phyloP scores from a whole-genome alignment of 2,797 vertebrate species.

The Cryptoblepharus egeriae region DNA sequence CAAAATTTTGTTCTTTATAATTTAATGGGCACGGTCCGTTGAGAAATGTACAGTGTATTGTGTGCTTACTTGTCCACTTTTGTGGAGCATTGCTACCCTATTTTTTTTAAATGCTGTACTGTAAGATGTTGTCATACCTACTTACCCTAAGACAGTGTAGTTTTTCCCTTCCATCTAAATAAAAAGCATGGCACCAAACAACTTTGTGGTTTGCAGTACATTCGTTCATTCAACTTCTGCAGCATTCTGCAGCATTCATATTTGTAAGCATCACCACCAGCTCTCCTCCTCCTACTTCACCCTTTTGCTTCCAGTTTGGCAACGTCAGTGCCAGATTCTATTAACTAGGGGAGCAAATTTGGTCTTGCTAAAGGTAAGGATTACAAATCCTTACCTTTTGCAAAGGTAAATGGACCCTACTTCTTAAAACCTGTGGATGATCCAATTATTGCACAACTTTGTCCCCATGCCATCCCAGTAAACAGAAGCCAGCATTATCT shows the following conservation, averaged over 20 bases:
- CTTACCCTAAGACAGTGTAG: conserved; percentile 78
- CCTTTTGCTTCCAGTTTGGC: neutral
- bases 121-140: conserved; percentile 82
- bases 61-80: conserved; percentile 80
- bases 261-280: neutral
- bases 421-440: too few species aligned
- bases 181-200: conserved; percentile 81
- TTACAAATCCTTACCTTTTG: too few species aligned
- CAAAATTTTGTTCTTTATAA: conserved; percentile 78
- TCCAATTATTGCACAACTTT: too few species aligned
- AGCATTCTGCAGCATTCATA: neutral
- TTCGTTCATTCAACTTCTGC: neutral
- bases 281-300: too few species aligned
- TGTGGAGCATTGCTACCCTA: conserved; percentile 76
- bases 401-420: too few species aligned
- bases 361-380: too few species aligned
- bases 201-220: neutral
- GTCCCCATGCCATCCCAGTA: too few species aligned
- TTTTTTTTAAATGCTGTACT: conserved; percentile 84
- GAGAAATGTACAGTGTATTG: conserved; percentile 83
- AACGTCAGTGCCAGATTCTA: neutral
- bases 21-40: conserved; percentile 74
- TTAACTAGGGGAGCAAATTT: neutral
- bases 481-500: too few species aligned
- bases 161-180: conserved; percentile 78